These are phyloP conservation scores for Drosophila eohydei DNA, from an alignment of 2,888 invertebrate species.

Conservation along the genomic window DNA sequence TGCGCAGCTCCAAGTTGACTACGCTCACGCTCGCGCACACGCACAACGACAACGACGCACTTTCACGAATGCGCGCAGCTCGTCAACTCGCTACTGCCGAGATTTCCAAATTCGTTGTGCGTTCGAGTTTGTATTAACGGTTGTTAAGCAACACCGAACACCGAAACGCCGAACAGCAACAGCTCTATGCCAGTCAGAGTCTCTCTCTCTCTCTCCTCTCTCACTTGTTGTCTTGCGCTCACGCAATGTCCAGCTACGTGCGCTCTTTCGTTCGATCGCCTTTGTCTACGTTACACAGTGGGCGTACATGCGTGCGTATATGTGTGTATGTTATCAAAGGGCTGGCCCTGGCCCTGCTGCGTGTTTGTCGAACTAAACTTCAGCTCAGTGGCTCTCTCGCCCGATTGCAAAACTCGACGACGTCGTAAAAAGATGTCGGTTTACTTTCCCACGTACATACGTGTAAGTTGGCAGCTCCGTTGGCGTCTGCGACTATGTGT, in stretches of 20 bases:
- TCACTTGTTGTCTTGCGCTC: constrained; percentile 19
- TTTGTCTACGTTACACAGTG: constrained; percentile 24
- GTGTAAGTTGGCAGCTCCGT: constrained; percentile 51
- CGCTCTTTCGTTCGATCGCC: constrained; percentile 32
- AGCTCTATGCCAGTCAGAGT: constrained; percentile 5
- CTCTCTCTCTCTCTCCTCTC: constrained; percentile 32
- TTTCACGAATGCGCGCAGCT: constrained; percentile 53
- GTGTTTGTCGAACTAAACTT: constrained; percentile 34
- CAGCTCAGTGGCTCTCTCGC: constrained; percentile 31
- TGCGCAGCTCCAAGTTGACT: constrained; percentile 20
- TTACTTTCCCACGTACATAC: constrained; percentile 77
- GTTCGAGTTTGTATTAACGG: constrained; percentile 40
- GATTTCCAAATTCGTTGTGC: constrained; percentile 66
- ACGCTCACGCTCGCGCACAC: constrained; percentile 54
- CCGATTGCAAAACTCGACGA: constrained; percentile 70
- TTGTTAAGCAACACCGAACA: constrained; percentile 45
- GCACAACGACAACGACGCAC: constrained; percentile 51
- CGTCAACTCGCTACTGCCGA: constrained; percentile 32
- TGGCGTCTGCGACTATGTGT: constrained; percentile 24
- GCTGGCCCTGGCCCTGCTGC: constrained; percentile 58
- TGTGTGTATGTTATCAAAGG: constrained; percentile 65
- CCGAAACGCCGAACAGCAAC: constrained; percentile 19
- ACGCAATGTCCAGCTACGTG: constrained; percentile 25
- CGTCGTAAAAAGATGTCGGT: constrained; percentile 75
- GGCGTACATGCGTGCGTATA: constrained; percentile 18